Percentiles rank a stretch among this genome's conserved stretches.
These are phyloP conservation scores for Drosophila ficusphila DNA, from an alignment of 1,140 invertebrate species.

Conservation along the genomic window DNA sequence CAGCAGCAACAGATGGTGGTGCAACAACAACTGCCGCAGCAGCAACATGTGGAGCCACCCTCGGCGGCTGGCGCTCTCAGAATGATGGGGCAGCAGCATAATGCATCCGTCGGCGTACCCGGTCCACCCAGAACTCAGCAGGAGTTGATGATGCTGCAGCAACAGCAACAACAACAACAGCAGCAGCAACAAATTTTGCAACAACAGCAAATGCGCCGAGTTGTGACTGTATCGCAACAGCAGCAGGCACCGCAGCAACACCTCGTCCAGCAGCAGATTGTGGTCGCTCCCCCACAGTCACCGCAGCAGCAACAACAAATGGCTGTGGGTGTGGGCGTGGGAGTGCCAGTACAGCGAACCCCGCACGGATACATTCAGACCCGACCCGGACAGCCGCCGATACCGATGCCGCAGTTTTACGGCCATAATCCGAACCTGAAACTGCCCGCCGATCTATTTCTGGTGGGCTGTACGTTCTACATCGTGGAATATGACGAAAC, in stretches of 20 bases:
- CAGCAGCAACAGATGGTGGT: constrained; percentile 71
- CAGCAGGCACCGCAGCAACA: constrained; percentile 72
- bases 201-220: constrained; percentile 82
- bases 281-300: constrained; percentile 45
- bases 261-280: constrained; percentile 76
- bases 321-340: constrained; percentile 49
- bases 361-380: constrained; percentile 70
- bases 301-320: constrained; percentile 55
- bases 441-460: constrained; percentile 93
- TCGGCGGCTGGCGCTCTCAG: constrained; percentile 90
- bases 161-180: constrained; percentile 75
- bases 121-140: constrained; percentile 66
- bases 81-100: constrained; percentile 92
- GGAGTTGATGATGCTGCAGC: constrained; percentile 70
- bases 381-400: constrained; percentile 65
- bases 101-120: constrained; percentile 85
- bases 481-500: constrained; percentile 89
- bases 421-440: constrained; percentile 94
- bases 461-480: constrained; percentile 96
- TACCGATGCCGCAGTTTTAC: constrained; percentile 89
- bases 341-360: constrained; percentile 57
- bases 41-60: constrained; percentile 85
- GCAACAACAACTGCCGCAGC: constrained; percentile 52
- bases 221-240: constrained; percentile 83
- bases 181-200: constrained; percentile 66